Evolutionary conservation across 35 echinoderm and acorn worm species (phyloP).

Genomic region (Amphiura filiformis): DNA sequence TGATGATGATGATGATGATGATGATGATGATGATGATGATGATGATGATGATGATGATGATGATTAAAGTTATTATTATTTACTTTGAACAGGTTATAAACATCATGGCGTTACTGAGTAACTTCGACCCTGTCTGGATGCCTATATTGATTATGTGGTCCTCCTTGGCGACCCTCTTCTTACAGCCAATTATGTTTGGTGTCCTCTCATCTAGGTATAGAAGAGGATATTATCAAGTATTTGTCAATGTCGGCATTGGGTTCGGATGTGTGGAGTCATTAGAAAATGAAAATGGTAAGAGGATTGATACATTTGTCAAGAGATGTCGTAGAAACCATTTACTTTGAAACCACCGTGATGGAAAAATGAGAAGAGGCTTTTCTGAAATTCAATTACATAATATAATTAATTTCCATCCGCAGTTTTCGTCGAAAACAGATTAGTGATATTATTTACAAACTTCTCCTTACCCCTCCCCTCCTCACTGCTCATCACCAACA

Average conservation of each 20-base stretch:
- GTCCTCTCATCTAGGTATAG: slow-evolving; percentile 46
- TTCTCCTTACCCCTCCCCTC: too few species aligned
- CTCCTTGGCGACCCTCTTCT: neutral
- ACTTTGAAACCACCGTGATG: too few species aligned
- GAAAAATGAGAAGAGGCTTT: too few species aligned
- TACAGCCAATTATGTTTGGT: slow-evolving; percentile 58
- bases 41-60: neutral
- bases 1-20: too few species aligned
- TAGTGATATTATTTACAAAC: too few species aligned
- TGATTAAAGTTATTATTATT: slow-evolving; percentile 3
- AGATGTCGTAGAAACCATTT: too few species aligned
- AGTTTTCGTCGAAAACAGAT: too few species aligned
- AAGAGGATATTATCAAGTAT: slow-evolving; percentile 17
- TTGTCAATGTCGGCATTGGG: neutral
- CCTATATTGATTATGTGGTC: slow-evolving; percentile 65
- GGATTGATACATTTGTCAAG: too few species aligned
- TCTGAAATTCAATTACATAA: too few species aligned
- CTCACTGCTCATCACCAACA: too few species aligned
- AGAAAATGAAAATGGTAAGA: neutral
- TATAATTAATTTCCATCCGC: too few species aligned
- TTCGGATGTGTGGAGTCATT: slow-evolving; percentile 34
- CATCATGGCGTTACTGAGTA: slow-evolving; percentile 37
- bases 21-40: too few species aligned
- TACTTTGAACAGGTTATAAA: slow-evolving; percentile 51
- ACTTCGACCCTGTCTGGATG: slow-evolving; percentile 30